These are phyloP conservation scores for Drosophila tsacasi DNA, from an alignment of 1,140 invertebrate species.

Conservation along the genomic window DNA sequence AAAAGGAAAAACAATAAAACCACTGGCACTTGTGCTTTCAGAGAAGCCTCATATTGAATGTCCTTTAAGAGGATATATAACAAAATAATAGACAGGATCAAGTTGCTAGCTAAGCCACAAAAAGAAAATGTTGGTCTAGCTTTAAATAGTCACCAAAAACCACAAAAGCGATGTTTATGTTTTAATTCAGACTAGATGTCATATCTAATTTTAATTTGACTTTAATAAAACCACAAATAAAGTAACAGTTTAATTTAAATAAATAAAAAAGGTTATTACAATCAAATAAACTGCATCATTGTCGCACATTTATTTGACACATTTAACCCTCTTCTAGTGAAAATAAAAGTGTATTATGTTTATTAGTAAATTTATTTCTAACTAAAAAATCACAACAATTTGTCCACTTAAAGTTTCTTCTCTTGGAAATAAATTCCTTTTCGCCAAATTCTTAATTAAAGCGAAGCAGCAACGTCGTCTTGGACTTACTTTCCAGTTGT, in stretches of 20 bases:
- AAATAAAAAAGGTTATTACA: neutral
- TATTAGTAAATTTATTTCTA: neutral
- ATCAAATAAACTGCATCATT: neutral
- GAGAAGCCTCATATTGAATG: neutral
- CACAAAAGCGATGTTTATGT: neutral
- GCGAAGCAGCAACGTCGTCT: constrained; percentile 14
- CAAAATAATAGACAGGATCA: neutral
- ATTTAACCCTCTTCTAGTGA: neutral
- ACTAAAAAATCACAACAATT: neutral
- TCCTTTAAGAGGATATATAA: neutral
- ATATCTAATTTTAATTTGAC: too few species aligned
- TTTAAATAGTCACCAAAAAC: neutral
- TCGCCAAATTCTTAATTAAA: constrained; percentile 49
- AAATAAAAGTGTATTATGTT: too few species aligned
- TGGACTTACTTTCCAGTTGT: constrained; percentile 12
- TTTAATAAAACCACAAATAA: neutral
- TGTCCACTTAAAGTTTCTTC: neutral
- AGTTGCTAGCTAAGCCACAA: neutral
- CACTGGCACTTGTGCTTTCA: neutral
- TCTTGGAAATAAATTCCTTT: constrained; percentile 10
- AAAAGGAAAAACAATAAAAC: constrained; percentile 15
- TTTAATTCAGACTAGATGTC: neutral
- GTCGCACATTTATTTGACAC: neutral
- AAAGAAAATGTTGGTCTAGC: too few species aligned
- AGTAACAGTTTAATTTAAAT: neutral